phyloP scores from a whole-genome alignment of 2,888 invertebrate species.

The Tetropium fuscum region DNA sequence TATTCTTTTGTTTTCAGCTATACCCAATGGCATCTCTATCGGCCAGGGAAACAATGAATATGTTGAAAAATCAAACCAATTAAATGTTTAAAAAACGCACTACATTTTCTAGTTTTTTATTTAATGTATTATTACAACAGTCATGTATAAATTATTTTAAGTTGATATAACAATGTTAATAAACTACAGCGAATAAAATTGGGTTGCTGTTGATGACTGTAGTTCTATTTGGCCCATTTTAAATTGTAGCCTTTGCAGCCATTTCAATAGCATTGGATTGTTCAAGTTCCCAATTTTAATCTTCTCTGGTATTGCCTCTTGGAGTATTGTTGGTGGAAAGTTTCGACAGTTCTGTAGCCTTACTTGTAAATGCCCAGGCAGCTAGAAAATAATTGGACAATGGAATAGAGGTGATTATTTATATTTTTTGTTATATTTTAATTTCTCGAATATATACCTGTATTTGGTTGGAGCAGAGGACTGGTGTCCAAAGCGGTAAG shows the following conservation, averaged over 20 bases:
- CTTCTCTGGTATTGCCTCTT: conserved; percentile 65
- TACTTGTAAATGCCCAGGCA: conserved; percentile 89
- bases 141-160: conserved; percentile 46
- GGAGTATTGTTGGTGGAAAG: conserved; percentile 73
- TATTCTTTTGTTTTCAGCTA: conserved; percentile 42
- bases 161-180: conserved; percentile 14
- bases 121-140: conserved; percentile 48
- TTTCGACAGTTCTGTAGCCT: conserved; percentile 91
- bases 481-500: conserved; percentile 96
- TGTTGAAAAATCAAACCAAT: conserved; percentile 41
- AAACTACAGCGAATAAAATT: conserved; percentile 81
- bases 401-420: too few relatives aligned
- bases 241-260: conserved; percentile 94
- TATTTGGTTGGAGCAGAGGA: conserved; percentile 90
- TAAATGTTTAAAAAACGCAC: neutral
- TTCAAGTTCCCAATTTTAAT: conserved; percentile 61
- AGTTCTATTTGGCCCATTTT: conserved; percentile 98
- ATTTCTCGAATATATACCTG: too few relatives aligned
- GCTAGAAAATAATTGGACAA: conserved; percentile 69
- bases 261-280: conserved; percentile 76
- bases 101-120: conserved; percentile 31
- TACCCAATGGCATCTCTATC: conserved; percentile 38
- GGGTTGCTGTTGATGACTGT: conserved; percentile 91
- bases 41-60: conserved; percentile 41
- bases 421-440: too few relatives aligned